Conservation (phyloP, 2,888 invertebrate genomes). For the Dascillus cervinus region DNA sequence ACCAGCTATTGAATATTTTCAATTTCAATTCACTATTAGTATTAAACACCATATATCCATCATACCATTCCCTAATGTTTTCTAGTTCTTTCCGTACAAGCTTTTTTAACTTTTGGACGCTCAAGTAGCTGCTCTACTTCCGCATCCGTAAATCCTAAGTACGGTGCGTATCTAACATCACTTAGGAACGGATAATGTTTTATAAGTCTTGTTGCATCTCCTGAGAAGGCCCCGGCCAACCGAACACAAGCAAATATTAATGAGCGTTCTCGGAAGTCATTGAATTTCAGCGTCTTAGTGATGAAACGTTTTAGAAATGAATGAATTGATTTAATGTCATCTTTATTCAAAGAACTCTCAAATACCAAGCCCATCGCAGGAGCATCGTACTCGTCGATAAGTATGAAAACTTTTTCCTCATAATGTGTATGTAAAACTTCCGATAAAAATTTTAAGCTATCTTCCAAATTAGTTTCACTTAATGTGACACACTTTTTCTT, state of each 20-base stretch:
- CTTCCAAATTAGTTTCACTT: constrained; percentile 10
- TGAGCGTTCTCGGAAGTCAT: constrained; percentile 12
- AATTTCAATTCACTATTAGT: constrained; percentile 7
- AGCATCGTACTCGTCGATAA: constrained; percentile 15
- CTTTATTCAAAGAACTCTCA: constrained; percentile 10
- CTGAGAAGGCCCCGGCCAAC: constrained; percentile 11
- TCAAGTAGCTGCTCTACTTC: constrained; percentile 14
- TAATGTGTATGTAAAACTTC: constrained; percentile 15
- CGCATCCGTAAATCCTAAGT: constrained; percentile 15
- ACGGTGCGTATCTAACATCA: constrained; percentile 12
- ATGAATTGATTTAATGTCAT: constrained; percentile 12
- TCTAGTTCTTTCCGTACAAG: constrained; percentile 11
- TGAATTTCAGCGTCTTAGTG: constrained; percentile 14
- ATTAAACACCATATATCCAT: constrained; percentile 14
- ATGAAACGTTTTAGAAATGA: constrained; percentile 14
- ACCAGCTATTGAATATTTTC: constrained; percentile 8
- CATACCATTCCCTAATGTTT: constrained; percentile 11
- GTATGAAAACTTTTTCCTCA: constrained; percentile 12
- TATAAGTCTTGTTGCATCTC: constrained; percentile 13
- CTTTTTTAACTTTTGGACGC: constrained; percentile 12
- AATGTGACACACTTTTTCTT: constrained; percentile 9
- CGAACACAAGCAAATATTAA: too few relatives aligned
- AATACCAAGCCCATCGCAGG: constrained; percentile 13
- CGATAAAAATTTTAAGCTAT: constrained; percentile 9
- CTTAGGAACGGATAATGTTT: constrained; percentile 13